Base-by-base conservation (phyloP, 2,888 invertebrate genomes). In the Athrips mouffetella region DNA sequence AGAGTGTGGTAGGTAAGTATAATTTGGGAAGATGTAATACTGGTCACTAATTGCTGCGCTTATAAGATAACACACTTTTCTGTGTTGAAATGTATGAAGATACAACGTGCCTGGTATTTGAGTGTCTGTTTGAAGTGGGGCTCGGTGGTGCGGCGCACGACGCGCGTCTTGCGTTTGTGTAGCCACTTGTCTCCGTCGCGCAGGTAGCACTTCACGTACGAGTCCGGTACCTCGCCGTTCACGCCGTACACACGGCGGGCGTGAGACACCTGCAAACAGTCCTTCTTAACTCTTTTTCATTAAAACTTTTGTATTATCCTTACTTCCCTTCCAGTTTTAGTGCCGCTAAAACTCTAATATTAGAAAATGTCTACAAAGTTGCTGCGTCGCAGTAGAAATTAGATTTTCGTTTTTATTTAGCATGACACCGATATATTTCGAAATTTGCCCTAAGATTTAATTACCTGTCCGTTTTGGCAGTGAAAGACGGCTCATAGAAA, bases 151-250 rank as follows among this genome's bases (percentile, higher is more conserved):
- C 94, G 94, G 47, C 94, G 91, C 15, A 94, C 91, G 21, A 96
- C 94, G 39, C 95, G 91, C 1, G 97, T 98, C 82, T 98, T 98
- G 70, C 96, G 94, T 83, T 97, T 97, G 78, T 96, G 96, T 51
- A 97, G 88, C 92, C 96, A 93, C 58, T 95, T 93, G 57, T 96
- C 96, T 18, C 95, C 95, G 71, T 97, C 96, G 50, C 96, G 93
- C 51, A 97, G 89, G 75, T 97, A 97, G 58, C 96, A 97, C 84
- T 98, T 97, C 47, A 97, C 96, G 85, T 98, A 98, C 15, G 97
- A 97, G 76, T 98, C 97, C 73, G 93, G 90, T 45, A 93, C 92
- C 65, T 94, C 94, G 51, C 91, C 91, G 65, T 93, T 92, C 48
- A 92, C 91, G 47, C 88, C 88, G 58, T 87, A 85, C 50, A 85